Base-by-base conservation (phyloP, 2,113 vertebrate genomes). In the Clinocottus analis region DNA sequence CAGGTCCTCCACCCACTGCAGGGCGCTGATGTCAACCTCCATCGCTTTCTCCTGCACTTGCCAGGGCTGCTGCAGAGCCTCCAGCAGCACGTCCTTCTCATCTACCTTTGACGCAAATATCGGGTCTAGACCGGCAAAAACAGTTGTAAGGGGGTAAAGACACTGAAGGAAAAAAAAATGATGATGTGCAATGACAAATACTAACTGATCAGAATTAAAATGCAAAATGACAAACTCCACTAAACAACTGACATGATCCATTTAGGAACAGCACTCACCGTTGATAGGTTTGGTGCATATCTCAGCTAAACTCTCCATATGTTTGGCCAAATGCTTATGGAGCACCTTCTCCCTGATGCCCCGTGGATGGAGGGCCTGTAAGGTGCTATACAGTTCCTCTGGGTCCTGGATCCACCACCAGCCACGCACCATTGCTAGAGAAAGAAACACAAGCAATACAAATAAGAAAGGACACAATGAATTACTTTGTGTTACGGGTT, bases 401-500 rank as follows among this genome's bases (percentile, higher is more conserved):
- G 96, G 94, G 33, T 96, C 94, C 90, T 87, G 94, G 89, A 99
- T 95, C 96, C 97, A 98, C 97, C 97, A 98, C 98, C 98, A 99
- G 17, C 96, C 97, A 0, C 95, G 96, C 82, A 93, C 92, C 97
- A 98, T 97, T 62, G 96, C 97, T 99, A 89, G 33, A 85, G 79
- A 43, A 56, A 56, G 11, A 85, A 58, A 85, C 7, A 55, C 0
- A 67, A n/a, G 55, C 19, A 59, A 6, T 9, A 58, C 27, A 45
- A 29, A 55, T 33, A 31, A 58, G 23, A 58, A 9, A 45, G 47
- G 21, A 55, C 1, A 21, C 21, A 37, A 33, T 25, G 13, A 62
- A 13, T 70, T 4, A 29, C 3, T 1, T n/a, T 41, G 6, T 12
- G 19, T 23, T 14, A 12, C 3, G 35, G 35, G 17, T 55, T 63